These are phyloP conservation scores for Trachemys scripta DNA, from an alignment of 2,113 vertebrate genomes.

Conservation along the genomic window DNA sequence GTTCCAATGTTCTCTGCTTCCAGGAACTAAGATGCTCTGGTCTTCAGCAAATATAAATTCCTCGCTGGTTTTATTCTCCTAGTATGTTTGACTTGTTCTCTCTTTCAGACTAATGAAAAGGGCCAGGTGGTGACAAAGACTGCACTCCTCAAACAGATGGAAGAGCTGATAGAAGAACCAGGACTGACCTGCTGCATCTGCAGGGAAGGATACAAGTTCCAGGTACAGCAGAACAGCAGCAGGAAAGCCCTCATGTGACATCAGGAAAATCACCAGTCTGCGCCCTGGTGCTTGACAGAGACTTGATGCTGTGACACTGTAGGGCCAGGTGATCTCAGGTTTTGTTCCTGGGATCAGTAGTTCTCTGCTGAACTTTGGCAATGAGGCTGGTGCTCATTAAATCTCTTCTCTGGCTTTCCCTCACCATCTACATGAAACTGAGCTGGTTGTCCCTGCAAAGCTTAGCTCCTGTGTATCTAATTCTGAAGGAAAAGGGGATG, in stretches of 20 bases:
- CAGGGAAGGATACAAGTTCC: conserved; percentile 98
- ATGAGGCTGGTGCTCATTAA: neutral
- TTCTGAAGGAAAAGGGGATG: neutral
- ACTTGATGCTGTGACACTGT: fast-evolving
- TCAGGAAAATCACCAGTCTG: neutral
- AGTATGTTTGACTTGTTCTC: neutral
- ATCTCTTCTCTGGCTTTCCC: neutral
- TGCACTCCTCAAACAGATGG: conserved; percentile 97
- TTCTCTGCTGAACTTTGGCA: neutral
- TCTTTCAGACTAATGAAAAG: conserved; percentile 94
- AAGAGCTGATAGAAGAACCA: conserved; percentile 98
- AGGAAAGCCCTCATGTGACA: neutral
- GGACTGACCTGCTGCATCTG: conserved; percentile 99
- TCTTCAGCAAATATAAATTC: neutral
- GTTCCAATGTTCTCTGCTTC: neutral
- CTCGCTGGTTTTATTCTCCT: neutral
- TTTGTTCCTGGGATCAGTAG: neutral
- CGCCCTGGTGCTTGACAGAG: neutral
- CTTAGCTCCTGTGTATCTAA: neutral
- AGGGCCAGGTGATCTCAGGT: neutral
- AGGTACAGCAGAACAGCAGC: conserved; percentile 76
- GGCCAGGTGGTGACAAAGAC: conserved; percentile 99
- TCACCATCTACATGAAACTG: neutral
- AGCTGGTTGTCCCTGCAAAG: neutral
- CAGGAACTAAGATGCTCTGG: neutral